Evolutionary conservation across 64 coral and sea anemone species (phyloP), one percentile per base, ranked within the genome.

Genomic region (Montipora capricornis): DNA sequence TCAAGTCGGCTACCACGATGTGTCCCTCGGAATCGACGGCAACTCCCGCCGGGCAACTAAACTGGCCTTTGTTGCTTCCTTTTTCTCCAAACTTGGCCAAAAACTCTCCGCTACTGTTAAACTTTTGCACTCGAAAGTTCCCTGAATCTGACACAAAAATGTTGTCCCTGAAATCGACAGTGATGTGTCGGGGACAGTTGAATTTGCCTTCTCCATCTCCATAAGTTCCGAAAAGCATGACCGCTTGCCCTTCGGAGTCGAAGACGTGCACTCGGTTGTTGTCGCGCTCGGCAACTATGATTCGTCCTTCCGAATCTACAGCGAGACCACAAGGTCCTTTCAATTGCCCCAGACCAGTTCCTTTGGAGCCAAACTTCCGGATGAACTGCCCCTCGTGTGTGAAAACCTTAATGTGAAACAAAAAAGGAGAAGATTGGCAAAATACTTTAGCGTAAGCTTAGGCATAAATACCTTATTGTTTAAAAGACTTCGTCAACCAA

Each of bases 211-310:
- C 92, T 8, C 82, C 82, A 82, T 97, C 95, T 81, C 95, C 95
- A 20, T 94, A 90, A 5, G 68, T 52, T 24, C 95, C 95, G 88
- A 97, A 94, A 47, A 75, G 68, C 88, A 97, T 90, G 16, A 94
- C n/a, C 51, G 92, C 83, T 57, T 92, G 87, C 17, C 95, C 95
- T 19, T 97, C 95, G 24, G 88, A 60, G 70, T 97, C 95, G 44
- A 97, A 97, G 22, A 97, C 70, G 70, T 97, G 92, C 16, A 97
- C 82, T 81, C 95, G 95, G 88, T 97, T 92, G 13, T 97, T 97
- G 84, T 97, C 95, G 58, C 95, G 95, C 69, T 97, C 95, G 26
- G 89, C 93, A 49, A 97, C 89, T 29, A 97, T 76, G 45, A 97
- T 78, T 47, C 95, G 95, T 61, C 88, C 84, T 13, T 97, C 84